These are phyloP conservation scores for Mustelus asterias DNA, from an alignment of 2,113 vertebrate genomes.

Conservation along the genomic window DNA sequence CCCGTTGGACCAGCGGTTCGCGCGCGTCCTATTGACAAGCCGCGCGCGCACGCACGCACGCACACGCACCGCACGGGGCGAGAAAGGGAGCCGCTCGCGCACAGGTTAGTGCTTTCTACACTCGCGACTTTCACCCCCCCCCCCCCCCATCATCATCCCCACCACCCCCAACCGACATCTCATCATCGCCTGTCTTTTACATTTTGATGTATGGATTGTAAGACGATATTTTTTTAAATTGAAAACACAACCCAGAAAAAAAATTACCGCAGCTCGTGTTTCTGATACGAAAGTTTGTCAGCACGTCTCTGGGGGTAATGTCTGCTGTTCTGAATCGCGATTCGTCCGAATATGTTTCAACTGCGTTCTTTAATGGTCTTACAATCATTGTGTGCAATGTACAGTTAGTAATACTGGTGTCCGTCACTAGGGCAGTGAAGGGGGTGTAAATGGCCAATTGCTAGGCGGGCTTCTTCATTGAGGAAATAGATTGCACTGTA, in stretches of 20 bases:
- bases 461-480: background rate
- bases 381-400: background rate
- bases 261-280: background rate
- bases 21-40: background rate
- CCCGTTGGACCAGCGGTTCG: background rate
- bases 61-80: background rate
- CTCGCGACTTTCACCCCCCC: background rate
- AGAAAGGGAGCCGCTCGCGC: background rate
- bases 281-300: background rate
- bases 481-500: background rate
- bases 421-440: slow-evolving; percentile 5
- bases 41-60: background rate
- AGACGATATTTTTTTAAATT: background rate
- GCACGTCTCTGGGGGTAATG: background rate
- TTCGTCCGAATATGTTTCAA: background rate
- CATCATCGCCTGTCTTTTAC: background rate
- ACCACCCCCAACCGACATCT: background rate
- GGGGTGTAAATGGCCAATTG: background rate
- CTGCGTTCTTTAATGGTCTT: background rate
- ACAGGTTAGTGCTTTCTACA: background rate
- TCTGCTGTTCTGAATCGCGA: background rate
- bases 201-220: background rate
- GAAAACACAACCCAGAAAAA: background rate
- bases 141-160: background rate
- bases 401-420: slow-evolving; percentile 15